phyloP scores from a whole-genome alignment of 2,888 invertebrate species.

The Omphaloscelis lunosa region DNA sequence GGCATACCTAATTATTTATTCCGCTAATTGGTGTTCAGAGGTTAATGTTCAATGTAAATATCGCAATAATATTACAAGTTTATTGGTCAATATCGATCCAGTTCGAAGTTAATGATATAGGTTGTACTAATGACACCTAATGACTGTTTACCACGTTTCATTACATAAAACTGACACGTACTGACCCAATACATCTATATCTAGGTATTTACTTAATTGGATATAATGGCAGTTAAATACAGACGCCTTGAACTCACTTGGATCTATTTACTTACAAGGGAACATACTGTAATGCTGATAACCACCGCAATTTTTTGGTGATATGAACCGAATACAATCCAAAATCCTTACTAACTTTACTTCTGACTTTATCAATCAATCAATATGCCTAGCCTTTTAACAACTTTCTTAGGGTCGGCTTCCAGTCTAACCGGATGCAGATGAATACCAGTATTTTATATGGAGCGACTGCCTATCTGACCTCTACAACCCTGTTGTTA shows the following conservation, averaged over 20 bases:
- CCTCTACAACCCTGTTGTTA: no score
- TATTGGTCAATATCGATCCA: constrained; percentile 43
- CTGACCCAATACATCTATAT: constrained; percentile 12
- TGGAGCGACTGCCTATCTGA: no score
- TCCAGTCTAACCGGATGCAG: no score
- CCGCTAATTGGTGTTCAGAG: constrained; percentile 39
- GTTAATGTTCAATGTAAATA: constrained; percentile 42
- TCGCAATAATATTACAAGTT: constrained; percentile 41
- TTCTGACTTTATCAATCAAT: no score
- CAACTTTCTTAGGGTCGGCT: no score
- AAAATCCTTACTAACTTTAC: no score
- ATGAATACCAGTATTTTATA: no score
- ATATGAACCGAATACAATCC: no score
- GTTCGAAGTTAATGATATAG: constrained; percentile 28
- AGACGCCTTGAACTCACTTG: not conserved
- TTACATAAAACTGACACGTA: constrained; percentile 37
- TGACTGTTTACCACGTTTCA: constrained; percentile 24
- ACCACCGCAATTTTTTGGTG: no score
- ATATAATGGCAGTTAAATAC: constrained; percentile 16
- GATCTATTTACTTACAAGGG: not conserved
- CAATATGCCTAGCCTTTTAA: no score
- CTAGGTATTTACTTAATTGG: constrained; percentile 20
- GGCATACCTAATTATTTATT: constrained; percentile 15
- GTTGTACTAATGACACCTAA: constrained; percentile 43
- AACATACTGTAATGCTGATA: not conserved